Conservation (phyloP, 2,113 vertebrate genomes). For the Tyto alba region DNA sequence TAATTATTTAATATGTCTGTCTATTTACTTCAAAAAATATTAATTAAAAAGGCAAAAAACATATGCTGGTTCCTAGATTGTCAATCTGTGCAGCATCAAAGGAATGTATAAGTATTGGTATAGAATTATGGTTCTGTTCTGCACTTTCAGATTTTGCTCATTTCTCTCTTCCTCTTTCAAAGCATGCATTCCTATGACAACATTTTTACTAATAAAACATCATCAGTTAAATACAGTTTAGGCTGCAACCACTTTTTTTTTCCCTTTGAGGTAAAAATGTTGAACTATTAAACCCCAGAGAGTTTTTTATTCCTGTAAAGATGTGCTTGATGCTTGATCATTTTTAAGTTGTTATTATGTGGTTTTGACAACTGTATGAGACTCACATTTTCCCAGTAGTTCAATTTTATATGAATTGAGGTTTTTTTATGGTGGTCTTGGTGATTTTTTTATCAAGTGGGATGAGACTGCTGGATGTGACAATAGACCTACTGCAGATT, state of each 20-base stretch:
- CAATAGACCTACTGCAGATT: neutral
- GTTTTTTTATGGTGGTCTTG: neutral
- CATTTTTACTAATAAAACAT: neutral
- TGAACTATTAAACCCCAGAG: neutral
- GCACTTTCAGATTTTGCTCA: neutral
- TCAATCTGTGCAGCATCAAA: neutral
- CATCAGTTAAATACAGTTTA: neutral
- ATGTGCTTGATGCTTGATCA: neutral
- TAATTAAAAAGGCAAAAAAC: neutral
- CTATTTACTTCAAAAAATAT: neutral
- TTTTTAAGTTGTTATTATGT: neutral
- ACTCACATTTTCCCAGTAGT: neutral
- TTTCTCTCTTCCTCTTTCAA: neutral
- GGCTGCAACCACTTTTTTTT: neutral
- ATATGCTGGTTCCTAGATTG: neutral
- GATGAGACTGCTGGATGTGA: neutral
- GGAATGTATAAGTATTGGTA: neutral
- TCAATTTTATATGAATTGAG: neutral
- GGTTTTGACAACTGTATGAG: neutral
- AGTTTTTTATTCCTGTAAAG: neutral
- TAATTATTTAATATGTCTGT: accelerated
- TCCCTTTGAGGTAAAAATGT: neutral
- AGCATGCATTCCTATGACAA: neutral
- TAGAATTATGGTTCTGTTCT: neutral
- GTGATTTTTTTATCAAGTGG: neutral